phyloP scores from a whole-genome alignment of 2,113 vertebrate genomes.

The cat (Felis catus) region DNA sequence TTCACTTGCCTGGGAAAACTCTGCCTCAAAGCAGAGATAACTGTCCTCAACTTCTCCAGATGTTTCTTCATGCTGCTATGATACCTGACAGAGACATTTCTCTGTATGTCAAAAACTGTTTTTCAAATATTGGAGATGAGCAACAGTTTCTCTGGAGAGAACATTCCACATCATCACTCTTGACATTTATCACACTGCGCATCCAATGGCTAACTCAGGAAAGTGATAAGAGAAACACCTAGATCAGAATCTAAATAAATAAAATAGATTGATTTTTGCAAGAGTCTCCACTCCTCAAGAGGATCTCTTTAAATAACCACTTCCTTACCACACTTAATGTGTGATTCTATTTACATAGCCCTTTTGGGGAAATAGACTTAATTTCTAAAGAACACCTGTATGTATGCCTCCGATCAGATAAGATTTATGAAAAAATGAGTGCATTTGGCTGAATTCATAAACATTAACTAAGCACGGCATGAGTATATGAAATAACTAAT shows the following conservation, averaged over 20 bases:
- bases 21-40: background rate
- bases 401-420: background rate
- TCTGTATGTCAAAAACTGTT: background rate
- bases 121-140: background rate
- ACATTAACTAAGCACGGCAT: background rate
- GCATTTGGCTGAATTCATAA: slow-evolving; percentile 17
- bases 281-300: background rate
- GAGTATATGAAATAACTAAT: slow-evolving; percentile 27
- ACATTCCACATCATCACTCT: background rate
- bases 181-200: background rate
- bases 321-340: background rate
- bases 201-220: background rate
- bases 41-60: background rate
- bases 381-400: background rate
- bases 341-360: background rate
- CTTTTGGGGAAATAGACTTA: background rate
- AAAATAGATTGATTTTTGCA: background rate
- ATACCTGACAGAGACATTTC: background rate
- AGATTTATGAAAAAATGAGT: background rate
- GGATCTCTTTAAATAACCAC: slow-evolving; percentile 15
- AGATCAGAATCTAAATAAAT: background rate
- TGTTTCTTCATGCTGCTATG: background rate
- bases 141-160: background rate
- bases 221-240: background rate
- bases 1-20: background rate